Percentiles rank a stretch among this genome's conserved stretches.
These are phyloP conservation scores for Polypedilum vanderplanki DNA, from an alignment of 1,140 invertebrate species.

Conservation along the genomic window DNA sequence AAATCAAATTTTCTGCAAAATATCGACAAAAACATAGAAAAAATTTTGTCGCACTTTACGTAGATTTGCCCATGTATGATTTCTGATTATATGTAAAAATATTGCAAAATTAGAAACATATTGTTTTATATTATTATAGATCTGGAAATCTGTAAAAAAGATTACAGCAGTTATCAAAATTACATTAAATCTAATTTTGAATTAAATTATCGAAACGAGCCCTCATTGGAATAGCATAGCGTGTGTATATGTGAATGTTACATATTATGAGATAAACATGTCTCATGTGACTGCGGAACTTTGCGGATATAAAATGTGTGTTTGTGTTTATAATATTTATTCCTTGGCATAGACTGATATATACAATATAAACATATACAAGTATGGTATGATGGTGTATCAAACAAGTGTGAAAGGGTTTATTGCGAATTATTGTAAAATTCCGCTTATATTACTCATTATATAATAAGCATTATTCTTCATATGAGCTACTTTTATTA, in stretches of 20 bases:
- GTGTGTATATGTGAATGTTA: not conserved
- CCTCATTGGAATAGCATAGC: not conserved
- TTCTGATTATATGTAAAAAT: too few relatives aligned
- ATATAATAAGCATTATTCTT: not conserved
- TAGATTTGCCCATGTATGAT: too few relatives aligned
- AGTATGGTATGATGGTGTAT: too few relatives aligned
- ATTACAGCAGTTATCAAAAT: not conserved
- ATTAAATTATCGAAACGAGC: not conserved
- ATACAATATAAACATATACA: not conserved
- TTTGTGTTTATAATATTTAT: not conserved
- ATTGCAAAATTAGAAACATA: too few relatives aligned
- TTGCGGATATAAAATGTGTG: slow-evolving; percentile 2
- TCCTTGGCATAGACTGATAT: not conserved
- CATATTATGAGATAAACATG: not conserved
- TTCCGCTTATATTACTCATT: not conserved
- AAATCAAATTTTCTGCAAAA: too few relatives aligned
- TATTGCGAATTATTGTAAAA: not conserved
- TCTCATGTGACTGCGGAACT: slow-evolving; percentile 4
- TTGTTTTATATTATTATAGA: not conserved
- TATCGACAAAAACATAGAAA: too few relatives aligned
- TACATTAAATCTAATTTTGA: slow-evolving; percentile 7
- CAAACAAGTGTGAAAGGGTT: not conserved
- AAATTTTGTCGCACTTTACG: too few relatives aligned
- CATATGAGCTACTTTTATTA: too few relatives aligned
- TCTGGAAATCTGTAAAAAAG: not conserved